Evolutionary conservation across 2,113 vertebrate genomes (phyloP).

Genomic region (Passerina amoena): DNA sequence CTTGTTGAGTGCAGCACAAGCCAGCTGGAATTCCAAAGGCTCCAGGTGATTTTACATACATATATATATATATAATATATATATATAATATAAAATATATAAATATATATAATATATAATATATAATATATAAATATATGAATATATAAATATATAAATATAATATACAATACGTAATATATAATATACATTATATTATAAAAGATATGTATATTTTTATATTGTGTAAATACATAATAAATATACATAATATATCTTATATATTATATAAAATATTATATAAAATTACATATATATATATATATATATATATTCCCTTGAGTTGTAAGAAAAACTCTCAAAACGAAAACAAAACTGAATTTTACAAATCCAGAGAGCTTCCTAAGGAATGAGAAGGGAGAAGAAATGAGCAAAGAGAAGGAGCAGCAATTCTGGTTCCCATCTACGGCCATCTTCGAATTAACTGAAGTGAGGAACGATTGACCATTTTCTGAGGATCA

Average conservation of each 20-base stretch:
- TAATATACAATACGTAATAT: too few relatives aligned
- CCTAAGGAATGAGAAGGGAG: background rate
- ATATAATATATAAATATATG: too few relatives aligned
- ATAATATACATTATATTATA: too few relatives aligned
- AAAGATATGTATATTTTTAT: too few relatives aligned
- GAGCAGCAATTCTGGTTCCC: fast-evolving
- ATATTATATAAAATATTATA: too few relatives aligned
- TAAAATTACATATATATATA: background rate
- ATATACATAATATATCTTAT: too few relatives aligned
- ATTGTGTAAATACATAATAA: too few relatives aligned
- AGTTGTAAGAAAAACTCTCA: background rate
- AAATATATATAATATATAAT: too few relatives aligned
- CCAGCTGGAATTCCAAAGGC: slow-evolving; percentile 3
- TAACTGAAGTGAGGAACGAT: fast-evolving
- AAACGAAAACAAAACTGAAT: background rate
- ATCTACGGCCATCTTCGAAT: fast-evolving
- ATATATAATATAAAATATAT: too few relatives aligned
- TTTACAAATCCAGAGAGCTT: background rate
- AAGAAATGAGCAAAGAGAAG: background rate
- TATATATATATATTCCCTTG: too few relatives aligned
- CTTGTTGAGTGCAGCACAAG: background rate
- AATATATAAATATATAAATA: too few relatives aligned
- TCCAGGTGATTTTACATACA: background rate
- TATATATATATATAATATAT: too few relatives aligned
- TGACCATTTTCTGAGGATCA: fast-evolving